Percentiles rank a stretch among this genome's conserved stretches.
Evolutionary conservation across 1,140 invertebrate species (phyloP).

Genomic region (Cataglyphis hispanica): DNA sequence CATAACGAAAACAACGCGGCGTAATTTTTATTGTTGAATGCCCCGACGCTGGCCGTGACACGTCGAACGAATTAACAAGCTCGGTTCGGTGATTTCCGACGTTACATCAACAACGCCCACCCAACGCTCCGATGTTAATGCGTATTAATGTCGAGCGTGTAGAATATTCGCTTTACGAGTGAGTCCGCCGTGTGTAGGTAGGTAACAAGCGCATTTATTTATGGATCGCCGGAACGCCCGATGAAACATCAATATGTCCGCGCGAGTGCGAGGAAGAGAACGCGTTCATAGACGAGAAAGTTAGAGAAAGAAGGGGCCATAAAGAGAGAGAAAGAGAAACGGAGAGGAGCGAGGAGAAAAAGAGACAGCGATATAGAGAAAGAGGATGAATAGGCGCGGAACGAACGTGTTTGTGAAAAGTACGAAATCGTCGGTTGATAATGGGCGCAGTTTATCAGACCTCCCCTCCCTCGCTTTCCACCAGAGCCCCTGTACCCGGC

Average conservation of each 20-base stretch:
- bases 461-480: conserved; percentile 8
- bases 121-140: conserved; percentile 51
- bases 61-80: conserved; percentile 60
- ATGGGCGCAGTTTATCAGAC: conserved; percentile 79
- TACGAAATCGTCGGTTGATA: conserved; percentile 80
- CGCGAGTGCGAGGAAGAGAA: conserved; percentile 32
- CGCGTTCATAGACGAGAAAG: conserved; percentile 29
- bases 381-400: conserved; percentile 60
- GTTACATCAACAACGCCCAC: conserved; percentile 57
- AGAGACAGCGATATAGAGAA: conserved; percentile 1
- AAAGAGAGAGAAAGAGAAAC: neutral
- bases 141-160: conserved; percentile 67
- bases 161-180: conserved; percentile 63
- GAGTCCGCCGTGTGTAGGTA: conserved; percentile 45
- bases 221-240: conserved; percentile 51
- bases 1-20: conserved; percentile 30
- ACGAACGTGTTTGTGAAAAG: conserved; percentile 76
- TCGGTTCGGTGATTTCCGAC: conserved; percentile 57
- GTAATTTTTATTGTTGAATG: conserved; percentile 57
- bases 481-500: conserved; percentile 47
- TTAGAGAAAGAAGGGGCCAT: conserved; percentile 28
- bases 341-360: neutral
- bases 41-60: conserved; percentile 50
- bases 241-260: conserved; percentile 56
- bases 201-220: conserved; percentile 64